Conservation (phyloP, 2,888 invertebrate genomes). For the Stegophylla sp. region DNA sequence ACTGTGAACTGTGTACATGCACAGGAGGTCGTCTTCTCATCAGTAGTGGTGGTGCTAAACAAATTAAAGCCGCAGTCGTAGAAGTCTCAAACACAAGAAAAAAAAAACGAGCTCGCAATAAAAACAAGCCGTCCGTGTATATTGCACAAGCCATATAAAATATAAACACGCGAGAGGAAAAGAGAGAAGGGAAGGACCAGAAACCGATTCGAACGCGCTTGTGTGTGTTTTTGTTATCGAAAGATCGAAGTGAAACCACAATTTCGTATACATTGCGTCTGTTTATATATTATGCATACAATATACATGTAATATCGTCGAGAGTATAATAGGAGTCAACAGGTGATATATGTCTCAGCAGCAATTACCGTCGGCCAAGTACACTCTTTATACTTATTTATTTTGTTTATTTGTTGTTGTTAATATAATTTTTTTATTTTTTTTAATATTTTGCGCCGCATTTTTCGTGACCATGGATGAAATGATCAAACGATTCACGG, state of each 20-base stretch:
- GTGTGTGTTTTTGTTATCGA: conserved; percentile 24
- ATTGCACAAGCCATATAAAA: not conserved
- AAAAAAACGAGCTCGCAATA: not conserved
- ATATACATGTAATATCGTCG: not conserved
- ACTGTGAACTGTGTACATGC: not conserved
- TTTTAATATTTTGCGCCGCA: not conserved
- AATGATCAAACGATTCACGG: conserved; percentile 18
- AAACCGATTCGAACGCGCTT: not conserved
- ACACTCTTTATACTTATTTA: not conserved
- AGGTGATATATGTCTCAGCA: not conserved
- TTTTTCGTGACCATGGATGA: not conserved
- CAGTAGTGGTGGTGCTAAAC: not conserved
- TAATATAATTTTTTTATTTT: not conserved
- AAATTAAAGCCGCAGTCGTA: not conserved
- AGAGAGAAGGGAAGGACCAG: not conserved
- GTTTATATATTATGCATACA: not conserved
- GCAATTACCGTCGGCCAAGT: conserved; percentile 1
- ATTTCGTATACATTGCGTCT: not conserved
- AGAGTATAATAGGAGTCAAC: not conserved
- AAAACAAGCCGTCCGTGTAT: not conserved
- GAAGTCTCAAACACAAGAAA: not conserved
- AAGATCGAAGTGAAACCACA: conserved; percentile 32
- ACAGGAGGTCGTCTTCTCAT: conserved; percentile 18
- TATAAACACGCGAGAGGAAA: not conserved
- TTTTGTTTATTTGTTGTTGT: not conserved